A percentile compares a stretch with the other conserved stretches of the same genome.
Evolutionary conservation across 1,140 invertebrate species (phyloP).

Genomic region (Leptopilina clavipes): DNA sequence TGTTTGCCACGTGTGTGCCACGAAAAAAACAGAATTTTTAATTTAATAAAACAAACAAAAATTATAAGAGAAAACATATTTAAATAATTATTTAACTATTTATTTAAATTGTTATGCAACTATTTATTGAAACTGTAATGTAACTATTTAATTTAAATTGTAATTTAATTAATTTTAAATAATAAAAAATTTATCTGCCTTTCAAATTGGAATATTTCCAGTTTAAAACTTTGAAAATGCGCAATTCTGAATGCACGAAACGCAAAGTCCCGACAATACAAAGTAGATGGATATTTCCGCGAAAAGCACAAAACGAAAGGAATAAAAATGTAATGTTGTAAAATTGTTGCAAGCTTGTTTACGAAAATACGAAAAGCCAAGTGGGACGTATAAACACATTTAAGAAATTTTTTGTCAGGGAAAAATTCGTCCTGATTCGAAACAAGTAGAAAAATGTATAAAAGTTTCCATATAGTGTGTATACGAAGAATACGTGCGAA

Average conservation of each 20-base stretch:
- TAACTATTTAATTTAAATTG: too few relatives aligned
- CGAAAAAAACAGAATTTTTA: too few relatives aligned
- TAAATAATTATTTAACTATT: too few relatives aligned
- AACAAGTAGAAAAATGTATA: slow-evolving; percentile 33
- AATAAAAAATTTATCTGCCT: too few relatives aligned
- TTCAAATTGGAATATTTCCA: too few relatives aligned
- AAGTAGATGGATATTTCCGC: not conserved
- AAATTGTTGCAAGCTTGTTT: slow-evolving; percentile 9
- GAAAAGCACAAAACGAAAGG: not conserved
- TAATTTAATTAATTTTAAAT: too few relatives aligned
- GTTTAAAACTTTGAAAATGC: not conserved
- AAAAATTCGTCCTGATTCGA: slow-evolving; percentile 44
- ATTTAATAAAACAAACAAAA: too few relatives aligned
- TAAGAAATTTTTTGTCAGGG: slow-evolving; percentile 45
- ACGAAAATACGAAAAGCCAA: not conserved
- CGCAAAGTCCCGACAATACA: not conserved
- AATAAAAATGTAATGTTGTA: not conserved
- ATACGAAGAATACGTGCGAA: slow-evolving; percentile 17
- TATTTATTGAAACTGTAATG: too few relatives aligned
- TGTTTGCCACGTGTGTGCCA: not conserved
- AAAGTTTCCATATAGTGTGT: not conserved
- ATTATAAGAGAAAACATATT: too few relatives aligned
- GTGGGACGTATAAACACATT: not conserved
- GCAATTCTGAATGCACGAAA: not conserved
- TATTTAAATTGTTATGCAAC: too few relatives aligned